Conservation (phyloP, 35 echinoderm and acorn worm species). For the Apostichopus parvimensis region DNA sequence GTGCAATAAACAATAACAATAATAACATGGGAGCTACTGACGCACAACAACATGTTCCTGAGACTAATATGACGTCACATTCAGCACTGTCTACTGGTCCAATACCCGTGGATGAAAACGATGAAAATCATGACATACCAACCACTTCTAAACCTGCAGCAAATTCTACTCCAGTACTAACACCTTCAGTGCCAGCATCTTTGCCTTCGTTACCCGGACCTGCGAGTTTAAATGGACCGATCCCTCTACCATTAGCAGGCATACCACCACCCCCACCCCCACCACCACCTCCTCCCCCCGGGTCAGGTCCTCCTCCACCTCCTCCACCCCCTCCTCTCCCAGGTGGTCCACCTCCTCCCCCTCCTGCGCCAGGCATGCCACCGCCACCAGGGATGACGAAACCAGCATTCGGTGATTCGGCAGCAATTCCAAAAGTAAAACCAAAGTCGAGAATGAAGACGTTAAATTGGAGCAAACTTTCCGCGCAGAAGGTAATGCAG, state of each 20-base stretch:
- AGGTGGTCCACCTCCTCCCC: slow-evolving; percentile 78
- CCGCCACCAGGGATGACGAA: background rate
- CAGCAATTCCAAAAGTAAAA: slow-evolving; percentile 82
- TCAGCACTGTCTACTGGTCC: background rate
- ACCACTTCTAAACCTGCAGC: background rate
- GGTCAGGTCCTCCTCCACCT: slow-evolving; percentile 60
- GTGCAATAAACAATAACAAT: slow-evolving; percentile 51
- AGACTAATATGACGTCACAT: slow-evolving; percentile 31
- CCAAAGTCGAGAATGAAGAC: slow-evolving; percentile 95
- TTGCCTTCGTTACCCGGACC: background rate
- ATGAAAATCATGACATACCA: background rate
- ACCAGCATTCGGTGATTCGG: slow-evolving; percentile 31
- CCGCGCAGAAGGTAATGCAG: slow-evolving; percentile 83
- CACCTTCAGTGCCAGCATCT: background rate
- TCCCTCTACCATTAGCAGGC: slow-evolving; percentile 47
- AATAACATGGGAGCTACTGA: slow-evolving; percentile 51
- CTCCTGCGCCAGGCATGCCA: slow-evolving; percentile 65
- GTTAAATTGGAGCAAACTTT: slow-evolving; percentile 94
- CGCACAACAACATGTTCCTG: slow-evolving; percentile 8
- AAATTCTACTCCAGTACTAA: background rate
- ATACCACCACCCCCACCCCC: slow-evolving; percentile 6
- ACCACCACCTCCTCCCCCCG: slow-evolving; percentile 50
- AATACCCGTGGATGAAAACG: background rate
- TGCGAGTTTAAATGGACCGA: background rate
- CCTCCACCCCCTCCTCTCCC: slow-evolving; percentile 55